A percentile compares a stretch with the other conserved stretches of the same genome.
These are phyloP conservation scores for Molothrus ater DNA, from an alignment of 2,797 vertebrate genomes.

Conservation along the genomic window DNA sequence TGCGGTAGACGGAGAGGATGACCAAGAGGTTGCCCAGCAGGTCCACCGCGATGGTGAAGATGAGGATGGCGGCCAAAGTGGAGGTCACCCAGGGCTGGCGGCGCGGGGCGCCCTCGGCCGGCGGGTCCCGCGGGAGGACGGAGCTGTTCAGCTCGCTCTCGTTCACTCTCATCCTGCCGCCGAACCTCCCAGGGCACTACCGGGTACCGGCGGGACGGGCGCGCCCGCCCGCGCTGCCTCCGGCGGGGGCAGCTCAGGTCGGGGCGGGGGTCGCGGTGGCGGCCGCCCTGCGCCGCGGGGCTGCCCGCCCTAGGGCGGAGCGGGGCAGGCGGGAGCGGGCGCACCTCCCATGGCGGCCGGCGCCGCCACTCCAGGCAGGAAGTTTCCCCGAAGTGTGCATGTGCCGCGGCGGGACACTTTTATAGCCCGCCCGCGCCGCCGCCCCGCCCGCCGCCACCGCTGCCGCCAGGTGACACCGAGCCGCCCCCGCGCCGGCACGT, in stretches of 20 bases:
- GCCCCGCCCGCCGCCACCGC: slow-evolving; percentile 22
- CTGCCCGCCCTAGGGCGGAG: not conserved
- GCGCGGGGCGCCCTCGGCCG: slow-evolving; percentile 63
- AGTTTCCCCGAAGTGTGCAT: slow-evolving; percentile 1
- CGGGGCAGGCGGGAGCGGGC: not conserved
- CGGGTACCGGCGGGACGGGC: not conserved
- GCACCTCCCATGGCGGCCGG: not conserved
- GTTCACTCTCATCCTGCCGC: slow-evolving; percentile 83
- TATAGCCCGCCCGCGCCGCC: slow-evolving; percentile 57
- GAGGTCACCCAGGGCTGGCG: slow-evolving; percentile 88
- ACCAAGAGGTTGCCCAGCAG: slow-evolving; percentile 93
- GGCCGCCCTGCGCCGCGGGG: not conserved
- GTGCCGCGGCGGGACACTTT: slow-evolving; percentile 63
- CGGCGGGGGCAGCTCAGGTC: too few relatives aligned
- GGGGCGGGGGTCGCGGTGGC: not conserved
- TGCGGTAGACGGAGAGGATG: slow-evolving; percentile 91
- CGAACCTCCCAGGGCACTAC: not conserved
- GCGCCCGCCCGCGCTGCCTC: not conserved
- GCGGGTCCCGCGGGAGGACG: slow-evolving; percentile 62
- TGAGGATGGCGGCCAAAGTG: slow-evolving; percentile 87
- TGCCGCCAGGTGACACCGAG: slow-evolving; percentile 78
- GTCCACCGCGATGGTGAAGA: slow-evolving; percentile 94
- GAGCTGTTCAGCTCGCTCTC: slow-evolving; percentile 85
- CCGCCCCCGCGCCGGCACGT: slow-evolving; percentile 47
- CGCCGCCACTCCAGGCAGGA: not conserved